A percentile compares a stretch with the other conserved stretches of the same genome.
Conservation (phyloP, 1,140 invertebrate species). For the Cherax quadricarinatus region DNA sequence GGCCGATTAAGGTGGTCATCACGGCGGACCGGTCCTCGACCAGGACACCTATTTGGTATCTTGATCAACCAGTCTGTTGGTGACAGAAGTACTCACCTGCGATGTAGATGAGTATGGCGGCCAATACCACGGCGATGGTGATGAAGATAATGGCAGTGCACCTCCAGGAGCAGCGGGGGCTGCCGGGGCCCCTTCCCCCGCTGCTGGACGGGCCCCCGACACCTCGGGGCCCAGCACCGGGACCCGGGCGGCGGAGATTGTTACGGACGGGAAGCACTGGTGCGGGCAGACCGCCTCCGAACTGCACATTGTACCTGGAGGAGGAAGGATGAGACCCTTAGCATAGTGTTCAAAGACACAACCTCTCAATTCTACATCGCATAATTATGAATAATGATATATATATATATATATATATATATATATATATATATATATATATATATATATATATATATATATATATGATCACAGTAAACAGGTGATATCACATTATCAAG, state of each 20-base stretch:
- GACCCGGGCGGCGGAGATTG: slow-evolving; percentile 82
- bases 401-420: too few relatives aligned
- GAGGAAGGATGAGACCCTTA: not conserved
- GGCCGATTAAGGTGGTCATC: too few relatives aligned
- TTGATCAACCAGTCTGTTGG: too few relatives aligned
- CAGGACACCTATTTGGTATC: too few relatives aligned
- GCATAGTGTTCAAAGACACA: not conserved
- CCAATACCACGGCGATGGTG: slow-evolving; percentile 86
- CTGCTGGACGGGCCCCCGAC: slow-evolving; percentile 80
- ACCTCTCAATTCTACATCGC: not conserved
- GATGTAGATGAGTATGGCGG: slow-evolving; percentile 90
- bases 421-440: too few relatives aligned
- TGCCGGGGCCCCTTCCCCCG: slow-evolving; percentile 91
- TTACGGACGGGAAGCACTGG: slow-evolving; percentile 86
- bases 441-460: too few relatives aligned
- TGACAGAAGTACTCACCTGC: slow-evolving; percentile 82
- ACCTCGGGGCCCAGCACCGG: slow-evolving; percentile 81
- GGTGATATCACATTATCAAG: too few relatives aligned
- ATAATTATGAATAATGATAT: not conserved
- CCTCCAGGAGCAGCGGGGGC: slow-evolving; percentile 92
- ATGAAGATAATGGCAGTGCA: slow-evolving; percentile 91
- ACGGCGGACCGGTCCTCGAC: too few relatives aligned
- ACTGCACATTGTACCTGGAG: slow-evolving; percentile 67
- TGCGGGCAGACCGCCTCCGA: slow-evolving; percentile 77
- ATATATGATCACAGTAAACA: too few relatives aligned